Conservation (phyloP, 2,113 vertebrate species). For the Balaenoptera acutorostrata region DNA sequence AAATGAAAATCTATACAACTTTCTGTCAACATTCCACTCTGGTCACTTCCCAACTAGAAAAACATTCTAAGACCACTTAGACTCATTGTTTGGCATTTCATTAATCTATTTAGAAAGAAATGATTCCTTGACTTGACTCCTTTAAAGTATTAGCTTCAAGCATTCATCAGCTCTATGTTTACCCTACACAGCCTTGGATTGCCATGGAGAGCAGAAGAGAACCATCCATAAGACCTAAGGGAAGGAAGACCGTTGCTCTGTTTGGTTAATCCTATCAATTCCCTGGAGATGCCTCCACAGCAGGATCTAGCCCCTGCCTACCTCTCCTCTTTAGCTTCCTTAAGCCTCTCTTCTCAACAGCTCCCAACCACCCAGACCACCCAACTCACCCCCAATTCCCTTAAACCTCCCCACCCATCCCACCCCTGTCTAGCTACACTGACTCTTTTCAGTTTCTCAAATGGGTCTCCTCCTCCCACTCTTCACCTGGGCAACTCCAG, state of each 20-base stretch:
- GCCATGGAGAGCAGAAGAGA: neutral
- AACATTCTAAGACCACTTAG: neutral
- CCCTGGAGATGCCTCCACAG: neutral
- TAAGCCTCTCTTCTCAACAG: neutral
- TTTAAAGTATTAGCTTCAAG: neutral
- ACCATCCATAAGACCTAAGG: neutral
- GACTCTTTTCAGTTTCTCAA: neutral
- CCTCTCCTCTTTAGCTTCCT: neutral
- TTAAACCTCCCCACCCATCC: neutral
- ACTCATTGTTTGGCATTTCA: neutral
- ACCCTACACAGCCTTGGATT: neutral
- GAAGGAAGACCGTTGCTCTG: neutral
- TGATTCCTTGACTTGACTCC: neutral
- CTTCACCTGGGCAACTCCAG: neutral
- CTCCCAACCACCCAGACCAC: neutral
- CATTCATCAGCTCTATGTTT: neutral
- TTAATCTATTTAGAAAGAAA: slow-evolving; percentile 9
- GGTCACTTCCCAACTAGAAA: slow-evolving; percentile 44
- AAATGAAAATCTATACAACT: slow-evolving; percentile 38
- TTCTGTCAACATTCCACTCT: slow-evolving; percentile 22
- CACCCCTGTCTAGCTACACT: neutral
- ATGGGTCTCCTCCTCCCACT: neutral
- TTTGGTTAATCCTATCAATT: neutral
- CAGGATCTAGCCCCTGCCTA: neutral
- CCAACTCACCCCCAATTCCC: neutral